Conservation (phyloP, 2,797 vertebrate genomes). For the Trachurus trachurus region DNA sequence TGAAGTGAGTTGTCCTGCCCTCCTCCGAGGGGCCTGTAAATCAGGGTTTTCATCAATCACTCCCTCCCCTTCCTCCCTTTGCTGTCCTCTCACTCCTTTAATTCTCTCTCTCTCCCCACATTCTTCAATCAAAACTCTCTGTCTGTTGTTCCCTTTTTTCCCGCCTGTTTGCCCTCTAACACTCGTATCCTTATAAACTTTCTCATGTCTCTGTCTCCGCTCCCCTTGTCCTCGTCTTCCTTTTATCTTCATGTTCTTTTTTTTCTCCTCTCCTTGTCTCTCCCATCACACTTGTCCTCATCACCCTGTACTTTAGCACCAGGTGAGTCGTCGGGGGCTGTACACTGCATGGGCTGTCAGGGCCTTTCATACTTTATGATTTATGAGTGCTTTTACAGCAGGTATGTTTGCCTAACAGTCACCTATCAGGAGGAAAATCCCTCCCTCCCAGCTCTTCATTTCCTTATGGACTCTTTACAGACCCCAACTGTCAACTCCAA, state of each 20-base stretch:
- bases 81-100: conserved; percentile 53
- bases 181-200: conserved; percentile 11
- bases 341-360: conserved; percentile 25
- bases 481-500: conserved; percentile 54
- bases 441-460: conserved; percentile 55
- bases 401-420: conserved; percentile 67
- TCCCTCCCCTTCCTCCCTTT: conserved; percentile 36
- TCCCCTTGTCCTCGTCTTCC: conserved; percentile 12
- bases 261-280: neutral
- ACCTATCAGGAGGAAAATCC: conserved; percentile 63
- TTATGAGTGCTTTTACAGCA: conserved; percentile 68
- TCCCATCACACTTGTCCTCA: conserved; percentile 39
- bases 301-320: conserved; percentile 40
- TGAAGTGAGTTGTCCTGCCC: conserved; percentile 65
- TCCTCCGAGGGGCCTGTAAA: conserved; percentile 67
- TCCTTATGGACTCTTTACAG: conserved; percentile 61
- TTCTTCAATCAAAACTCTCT: conserved; percentile 47
- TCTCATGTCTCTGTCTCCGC: conserved; percentile 18
- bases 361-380: conserved; percentile 41
- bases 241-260: conserved; percentile 17
- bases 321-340: conserved; percentile 50
- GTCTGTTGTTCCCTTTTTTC: neutral
- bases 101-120: conserved; percentile 42
- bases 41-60: conserved; percentile 73
- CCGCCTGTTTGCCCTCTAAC: conserved; percentile 14